Evolutionary conservation across 2,888 invertebrate species (phyloP).

Genomic region (Amphiduros pacificus): DNA sequence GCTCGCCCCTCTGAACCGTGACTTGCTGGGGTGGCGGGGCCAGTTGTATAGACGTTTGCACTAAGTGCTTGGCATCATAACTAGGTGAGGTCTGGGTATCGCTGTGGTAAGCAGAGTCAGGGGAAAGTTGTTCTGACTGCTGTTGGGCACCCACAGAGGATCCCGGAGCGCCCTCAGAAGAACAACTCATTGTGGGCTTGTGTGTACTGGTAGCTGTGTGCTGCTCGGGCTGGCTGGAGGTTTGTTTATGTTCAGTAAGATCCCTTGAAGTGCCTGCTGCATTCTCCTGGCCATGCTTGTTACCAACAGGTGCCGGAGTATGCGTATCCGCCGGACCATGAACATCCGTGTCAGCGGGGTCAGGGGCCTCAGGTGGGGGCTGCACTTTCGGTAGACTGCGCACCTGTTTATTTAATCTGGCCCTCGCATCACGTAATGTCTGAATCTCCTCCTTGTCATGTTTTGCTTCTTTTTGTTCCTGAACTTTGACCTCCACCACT

Average conservation of each 20-base stretch:
- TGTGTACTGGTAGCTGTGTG: not conserved
- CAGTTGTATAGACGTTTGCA: no score
- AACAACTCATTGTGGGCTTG: not conserved
- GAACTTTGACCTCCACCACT: slow-evolving; percentile 20
- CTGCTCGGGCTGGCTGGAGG: no score
- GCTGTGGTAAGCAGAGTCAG: slow-evolving; percentile 17
- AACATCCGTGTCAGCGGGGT: no score
- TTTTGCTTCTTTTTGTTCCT: slow-evolving; percentile 3
- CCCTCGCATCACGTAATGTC: slow-evolving; percentile 12
- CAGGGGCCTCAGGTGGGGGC: no score
- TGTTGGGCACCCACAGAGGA: not conserved
- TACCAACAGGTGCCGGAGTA: no score
- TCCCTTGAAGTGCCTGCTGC: no score
- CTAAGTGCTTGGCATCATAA: not conserved
- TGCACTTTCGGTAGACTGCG: not conserved
- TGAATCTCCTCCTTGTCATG: slow-evolving; percentile 2
- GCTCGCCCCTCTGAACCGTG: slow-evolving; percentile 9
- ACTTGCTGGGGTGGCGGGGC: slow-evolving; percentile 3
- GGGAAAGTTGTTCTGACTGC: slow-evolving; percentile 4
- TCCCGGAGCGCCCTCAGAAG: slow-evolving; percentile 1
- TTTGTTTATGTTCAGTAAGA: no score
- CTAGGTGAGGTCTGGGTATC: slow-evolving; percentile 7
- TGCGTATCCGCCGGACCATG: no score
- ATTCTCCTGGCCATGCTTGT: not conserved
- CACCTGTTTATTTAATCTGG: slow-evolving; percentile 15